Percentiles rank a stretch among this genome's conserved stretches.
Evolutionary conservation across 2,113 vertebrate species (phyloP).

Genomic region (Nesoenas mayeri): DNA sequence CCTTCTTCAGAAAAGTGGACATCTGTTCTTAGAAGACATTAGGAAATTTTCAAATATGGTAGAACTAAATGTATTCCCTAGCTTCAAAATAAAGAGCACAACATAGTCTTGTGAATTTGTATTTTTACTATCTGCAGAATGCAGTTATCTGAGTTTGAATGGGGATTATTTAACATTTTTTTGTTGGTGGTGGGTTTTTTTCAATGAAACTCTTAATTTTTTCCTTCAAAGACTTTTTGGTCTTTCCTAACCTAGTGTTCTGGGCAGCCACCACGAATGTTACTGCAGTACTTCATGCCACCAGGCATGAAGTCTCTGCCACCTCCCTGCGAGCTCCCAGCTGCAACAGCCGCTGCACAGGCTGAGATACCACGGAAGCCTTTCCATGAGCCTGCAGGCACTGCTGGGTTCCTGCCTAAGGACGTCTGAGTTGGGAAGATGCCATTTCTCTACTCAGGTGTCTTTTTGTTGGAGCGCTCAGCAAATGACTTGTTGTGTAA

Average conservation of each 20-base stretch:
- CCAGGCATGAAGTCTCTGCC: rapidly evolving
- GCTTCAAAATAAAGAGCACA: background rate
- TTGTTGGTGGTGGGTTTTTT: background rate
- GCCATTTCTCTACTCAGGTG: background rate
- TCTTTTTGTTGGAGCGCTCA: background rate
- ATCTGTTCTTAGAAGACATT: background rate
- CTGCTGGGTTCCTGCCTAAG: background rate
- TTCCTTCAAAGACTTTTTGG: background rate
- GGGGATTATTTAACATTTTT: background rate
- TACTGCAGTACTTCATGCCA: background rate
- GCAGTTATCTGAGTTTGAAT: background rate
- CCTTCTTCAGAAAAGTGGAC: background rate
- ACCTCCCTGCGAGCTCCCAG: background rate
- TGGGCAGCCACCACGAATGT: background rate
- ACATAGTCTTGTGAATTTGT: background rate
- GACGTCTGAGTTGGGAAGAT: background rate
- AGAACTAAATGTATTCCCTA: background rate
- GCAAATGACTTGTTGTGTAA: background rate
- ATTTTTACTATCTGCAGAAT: background rate
- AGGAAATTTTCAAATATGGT: background rate
- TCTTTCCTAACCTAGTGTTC: background rate
- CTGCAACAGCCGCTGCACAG: rapidly evolving
- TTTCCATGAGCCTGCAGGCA: background rate
- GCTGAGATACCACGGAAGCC: background rate
- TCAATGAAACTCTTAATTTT: background rate